Evolutionary conservation across 2,888 invertebrate species (phyloP).

Genomic region (Cryptosula pallasiana): DNA sequence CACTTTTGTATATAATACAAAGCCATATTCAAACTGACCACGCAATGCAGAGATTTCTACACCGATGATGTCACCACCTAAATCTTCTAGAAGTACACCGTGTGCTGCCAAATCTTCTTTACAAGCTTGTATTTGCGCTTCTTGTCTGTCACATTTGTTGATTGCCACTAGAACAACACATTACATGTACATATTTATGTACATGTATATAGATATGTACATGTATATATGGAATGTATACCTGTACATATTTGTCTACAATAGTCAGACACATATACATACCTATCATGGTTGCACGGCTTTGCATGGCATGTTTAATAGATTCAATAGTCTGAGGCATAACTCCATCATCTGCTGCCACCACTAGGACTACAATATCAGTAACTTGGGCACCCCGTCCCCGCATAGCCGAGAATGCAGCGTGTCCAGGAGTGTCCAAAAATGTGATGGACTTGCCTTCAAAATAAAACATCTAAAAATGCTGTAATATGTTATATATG

Average conservation of each 20-base stretch:
- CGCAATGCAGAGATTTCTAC: conserved; percentile 87
- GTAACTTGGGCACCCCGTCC: conserved; percentile 90
- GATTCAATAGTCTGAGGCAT: conserved; percentile 96
- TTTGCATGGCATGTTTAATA: conserved; percentile 75
- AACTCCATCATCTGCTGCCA: conserved; percentile 97
- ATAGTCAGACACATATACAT: no score
- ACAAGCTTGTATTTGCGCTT: conserved; percentile 74
- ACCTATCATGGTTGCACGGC: conserved; percentile 59
- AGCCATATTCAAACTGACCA: no score
- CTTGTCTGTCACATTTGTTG: conserved; percentile 93
- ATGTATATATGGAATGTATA: no score
- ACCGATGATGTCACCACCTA: conserved; percentile 86
- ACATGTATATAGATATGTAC: no score
- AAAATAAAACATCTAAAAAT: no score
- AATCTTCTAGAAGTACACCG: conserved; percentile 76
- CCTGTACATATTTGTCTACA: no score
- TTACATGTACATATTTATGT: no score
- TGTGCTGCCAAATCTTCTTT: conserved; percentile 70
- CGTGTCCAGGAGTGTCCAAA: conserved; percentile 97
- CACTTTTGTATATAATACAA: no score
- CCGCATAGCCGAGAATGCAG: conserved; percentile 91
- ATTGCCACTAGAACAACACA: conserved; percentile 67
- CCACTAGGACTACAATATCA: conserved; percentile 81
- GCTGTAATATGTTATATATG: no score
- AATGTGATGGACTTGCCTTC: conserved; percentile 78